Evolutionary conservation across 2,888 invertebrate genomes (phyloP).

Genomic region (Drosophila pegasa): DNA sequence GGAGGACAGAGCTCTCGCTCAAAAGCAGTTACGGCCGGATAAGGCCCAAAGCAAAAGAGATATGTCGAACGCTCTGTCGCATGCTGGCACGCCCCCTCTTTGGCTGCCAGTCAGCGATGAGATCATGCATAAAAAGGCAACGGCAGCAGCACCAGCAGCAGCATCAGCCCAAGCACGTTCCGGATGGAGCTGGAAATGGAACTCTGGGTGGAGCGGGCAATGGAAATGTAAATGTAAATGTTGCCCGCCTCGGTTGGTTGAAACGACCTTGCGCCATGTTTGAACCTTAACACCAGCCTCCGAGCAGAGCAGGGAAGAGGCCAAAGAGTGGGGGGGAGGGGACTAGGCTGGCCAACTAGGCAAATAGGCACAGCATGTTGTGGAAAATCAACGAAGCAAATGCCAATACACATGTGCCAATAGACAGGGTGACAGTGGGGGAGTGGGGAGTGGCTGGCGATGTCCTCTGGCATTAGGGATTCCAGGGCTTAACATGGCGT

Average conservation of each 20-base stretch:
- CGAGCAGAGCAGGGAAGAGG: not conserved
- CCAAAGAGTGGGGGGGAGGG: not conserved
- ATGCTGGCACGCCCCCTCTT: slow-evolving; percentile 27
- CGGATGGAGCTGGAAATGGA: slow-evolving; percentile 28
- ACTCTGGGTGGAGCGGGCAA: slow-evolving; percentile 20
- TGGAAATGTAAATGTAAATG: slow-evolving; percentile 79
- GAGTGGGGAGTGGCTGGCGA: slow-evolving; percentile 40
- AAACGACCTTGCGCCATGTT: slow-evolving; percentile 78
- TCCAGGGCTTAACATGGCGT: slow-evolving; percentile 81
- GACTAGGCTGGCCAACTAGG: slow-evolving; percentile 46
- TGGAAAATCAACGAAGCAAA: slow-evolving; percentile 80
- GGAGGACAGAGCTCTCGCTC: slow-evolving; percentile 2
- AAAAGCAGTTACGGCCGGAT: slow-evolving; percentile 12
- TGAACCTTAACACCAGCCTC: slow-evolving; percentile 73
- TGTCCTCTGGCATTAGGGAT: slow-evolving; percentile 77
- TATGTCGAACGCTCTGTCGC: slow-evolving; percentile 34
- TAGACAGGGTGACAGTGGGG: slow-evolving; percentile 21
- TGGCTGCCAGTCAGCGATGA: slow-evolving; percentile 76
- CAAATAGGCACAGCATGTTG: slow-evolving; percentile 79
- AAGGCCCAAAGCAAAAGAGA: slow-evolving; percentile 1
- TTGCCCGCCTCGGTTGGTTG: slow-evolving; percentile 60
- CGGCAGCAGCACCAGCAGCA: slow-evolving; percentile 1
- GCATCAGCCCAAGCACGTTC: slow-evolving; percentile 50
- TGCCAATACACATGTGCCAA: slow-evolving; percentile 75
- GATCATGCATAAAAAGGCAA: slow-evolving; percentile 76